These are phyloP conservation scores for Pipistrellus nathusii DNA, from an alignment of 2,797 vertebrate species.

Conservation along the genomic window DNA sequence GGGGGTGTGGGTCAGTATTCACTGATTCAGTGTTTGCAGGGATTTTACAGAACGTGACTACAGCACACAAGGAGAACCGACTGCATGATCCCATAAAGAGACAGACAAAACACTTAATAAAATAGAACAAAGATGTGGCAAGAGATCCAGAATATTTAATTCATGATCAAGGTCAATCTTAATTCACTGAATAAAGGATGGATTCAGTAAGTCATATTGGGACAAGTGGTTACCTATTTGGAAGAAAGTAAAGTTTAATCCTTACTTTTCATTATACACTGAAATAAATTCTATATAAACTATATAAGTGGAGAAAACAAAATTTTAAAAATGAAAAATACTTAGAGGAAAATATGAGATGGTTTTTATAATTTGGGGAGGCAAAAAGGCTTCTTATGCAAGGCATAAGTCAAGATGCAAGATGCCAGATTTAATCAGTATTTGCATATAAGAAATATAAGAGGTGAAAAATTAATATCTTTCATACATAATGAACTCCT, in stretches of 20 bases:
- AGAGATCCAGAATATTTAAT: slow-evolving; percentile 4
- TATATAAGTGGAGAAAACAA: slow-evolving; percentile 17
- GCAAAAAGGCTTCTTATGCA: slow-evolving; percentile 3
- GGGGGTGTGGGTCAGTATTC: neutral
- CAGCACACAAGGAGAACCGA: neutral
- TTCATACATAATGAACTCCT: neutral
- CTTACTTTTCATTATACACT: neutral
- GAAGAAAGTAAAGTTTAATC: slow-evolving; percentile 24
- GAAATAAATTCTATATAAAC: slow-evolving; percentile 6
- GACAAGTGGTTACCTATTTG: neutral
- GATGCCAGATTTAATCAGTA: neutral
- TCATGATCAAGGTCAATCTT: neutral
- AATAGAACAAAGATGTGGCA: neutral
- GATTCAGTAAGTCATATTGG: neutral
- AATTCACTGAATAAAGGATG: neutral
- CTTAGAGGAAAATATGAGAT: neutral
- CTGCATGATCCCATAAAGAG: neutral
- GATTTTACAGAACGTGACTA: neutral
- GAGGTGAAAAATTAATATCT: neutral
- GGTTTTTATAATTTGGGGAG: neutral
- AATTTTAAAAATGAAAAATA: neutral
- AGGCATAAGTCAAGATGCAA: neutral
- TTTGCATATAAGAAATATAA: neutral
- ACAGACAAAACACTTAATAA: neutral
- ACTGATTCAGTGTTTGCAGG: neutral